Evolutionary conservation across 1,140 invertebrate genomes (phyloP), one percentile per base, ranked within the genome.

Genomic region (Cepaea nemoralis): DNA sequence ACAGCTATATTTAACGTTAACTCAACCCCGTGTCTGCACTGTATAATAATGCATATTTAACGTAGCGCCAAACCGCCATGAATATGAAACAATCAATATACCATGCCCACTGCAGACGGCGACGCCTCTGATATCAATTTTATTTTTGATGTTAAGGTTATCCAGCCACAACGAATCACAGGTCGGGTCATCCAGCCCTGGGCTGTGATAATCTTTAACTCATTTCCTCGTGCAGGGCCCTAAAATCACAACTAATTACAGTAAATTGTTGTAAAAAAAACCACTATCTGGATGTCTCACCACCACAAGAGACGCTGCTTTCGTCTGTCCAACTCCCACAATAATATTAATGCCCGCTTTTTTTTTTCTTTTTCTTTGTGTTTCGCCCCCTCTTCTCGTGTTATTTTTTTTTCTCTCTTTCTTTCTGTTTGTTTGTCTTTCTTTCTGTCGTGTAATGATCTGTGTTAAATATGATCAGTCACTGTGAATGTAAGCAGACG

Each of bases 241-340:
- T 63, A 63, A 63, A 63, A 63, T 63, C 59, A 63, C 59, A 63
- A 31, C 59, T 63, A 63, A 63, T 63, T 63, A 63, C 59, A 63
- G 27, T 27, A 63, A 63, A 63, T 63, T 63, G 59, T 63, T 31
- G 59, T 63, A 63, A 63, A n/a, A n/a, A n/a, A 63, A 63, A 22
- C 59, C 59, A 31, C n/a, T 63, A 2, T 63, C 59, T 63, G n/a
- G n/a, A 63, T 31, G 59, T 63, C 59, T 16, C 59, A 6, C 16
- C 59, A 63, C 59, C 59, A 19, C 59, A 63, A 19, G n/a, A 24
- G 10, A n/a, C 27, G 59, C 59, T 27, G n/a, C 59, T 27, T 6
- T 2, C 59, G 59, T 63, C 59, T 63, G 59, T 63, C 27, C 59
- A 31, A 31, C 59, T 63, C 59, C 59, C 59, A 63, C n/a, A 63